Evolutionary conservation across 2,888 invertebrate genomes (phyloP).

Genomic region (Endotricha flammealis): DNA sequence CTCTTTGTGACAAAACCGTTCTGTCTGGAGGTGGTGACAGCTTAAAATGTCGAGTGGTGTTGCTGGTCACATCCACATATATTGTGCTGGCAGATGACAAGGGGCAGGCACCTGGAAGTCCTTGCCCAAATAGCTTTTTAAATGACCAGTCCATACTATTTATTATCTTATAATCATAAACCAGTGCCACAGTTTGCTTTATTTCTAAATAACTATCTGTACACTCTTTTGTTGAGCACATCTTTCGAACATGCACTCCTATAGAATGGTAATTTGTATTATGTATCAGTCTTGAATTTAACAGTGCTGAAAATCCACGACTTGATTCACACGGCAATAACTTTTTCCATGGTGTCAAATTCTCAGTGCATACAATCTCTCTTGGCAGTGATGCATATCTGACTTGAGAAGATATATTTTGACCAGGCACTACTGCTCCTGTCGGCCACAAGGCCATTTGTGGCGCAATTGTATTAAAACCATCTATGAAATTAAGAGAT

Average conservation of each 20-base stretch:
- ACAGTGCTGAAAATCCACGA: constrained; percentile 89
- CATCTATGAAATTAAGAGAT: constrained; percentile 95
- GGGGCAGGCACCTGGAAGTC: constrained; percentile 89
- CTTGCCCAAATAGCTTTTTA: constrained; percentile 90
- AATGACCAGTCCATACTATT: constrained; percentile 90
- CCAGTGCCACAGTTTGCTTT: constrained; percentile 90
- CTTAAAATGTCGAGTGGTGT: constrained; percentile 79
- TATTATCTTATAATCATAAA: constrained; percentile 88
- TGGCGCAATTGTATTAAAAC: constrained; percentile 90
- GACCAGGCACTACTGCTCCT: constrained; percentile 75
- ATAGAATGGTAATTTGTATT: constrained; percentile 96
- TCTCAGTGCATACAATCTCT: constrained; percentile 99
- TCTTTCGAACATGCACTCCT: constrained; percentile 88
- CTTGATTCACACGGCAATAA: constrained; percentile 96
- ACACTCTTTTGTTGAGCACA: constrained; percentile 82
- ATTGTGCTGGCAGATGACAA: constrained; percentile 87
- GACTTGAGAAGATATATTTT: constrained; percentile 75
- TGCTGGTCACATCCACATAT: constrained; percentile 87
- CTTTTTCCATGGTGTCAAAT: constrained; percentile 99
- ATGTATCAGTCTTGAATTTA: constrained; percentile 94
- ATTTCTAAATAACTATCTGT: constrained; percentile 85
- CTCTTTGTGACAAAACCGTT: constrained; percentile 80
- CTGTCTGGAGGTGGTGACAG: constrained; percentile 80
- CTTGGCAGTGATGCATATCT: constrained; percentile 94
- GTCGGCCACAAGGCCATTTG: constrained; percentile 88